Percentiles rank a stretch among this genome's conserved stretches.
phyloP scores from a whole-genome alignment of 2,888 invertebrate genomes.

The Shargacucullia verbasci region DNA sequence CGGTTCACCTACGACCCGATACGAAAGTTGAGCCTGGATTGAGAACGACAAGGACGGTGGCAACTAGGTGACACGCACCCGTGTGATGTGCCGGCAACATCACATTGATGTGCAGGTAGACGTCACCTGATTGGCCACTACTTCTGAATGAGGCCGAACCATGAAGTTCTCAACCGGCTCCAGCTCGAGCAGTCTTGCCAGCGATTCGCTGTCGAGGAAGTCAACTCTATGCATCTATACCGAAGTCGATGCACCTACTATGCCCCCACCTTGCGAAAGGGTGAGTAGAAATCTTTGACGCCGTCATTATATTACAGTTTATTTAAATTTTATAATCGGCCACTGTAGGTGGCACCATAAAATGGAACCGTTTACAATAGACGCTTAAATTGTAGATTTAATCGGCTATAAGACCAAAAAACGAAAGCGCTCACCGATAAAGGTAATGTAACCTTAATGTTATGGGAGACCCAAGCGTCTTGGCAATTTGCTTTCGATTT shows the following conservation, averaged over 20 bases:
- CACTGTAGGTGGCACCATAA: conserved; percentile 38
- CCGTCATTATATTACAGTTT: conserved; percentile 7
- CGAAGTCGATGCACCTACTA: conserved; percentile 84
- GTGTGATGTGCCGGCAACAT: conserved; percentile 85
- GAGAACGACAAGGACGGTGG: conserved; percentile 46
- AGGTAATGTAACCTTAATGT: conserved; percentile 63
- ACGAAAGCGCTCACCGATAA: conserved; percentile 61
- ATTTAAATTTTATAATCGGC: conserved; percentile 25
- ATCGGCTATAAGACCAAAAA: conserved; percentile 51
- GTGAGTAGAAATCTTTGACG: conserved; percentile 70
- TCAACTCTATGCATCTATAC: conserved; percentile 91
- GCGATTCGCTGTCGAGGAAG: conserved; percentile 90
- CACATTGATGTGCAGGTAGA: conserved; percentile 80
- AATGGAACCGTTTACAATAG: conserved; percentile 37
- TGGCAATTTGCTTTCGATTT: conserved; percentile 78
- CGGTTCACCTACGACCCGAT: conserved; percentile 58
- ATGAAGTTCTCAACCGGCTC: conserved; percentile 91
- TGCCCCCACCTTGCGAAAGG: conserved; percentile 85
- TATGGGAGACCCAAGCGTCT: conserved; percentile 62
- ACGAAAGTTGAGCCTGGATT: conserved; percentile 52
- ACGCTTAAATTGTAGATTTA: conserved; percentile 47
- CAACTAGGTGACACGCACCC: conserved; percentile 64
- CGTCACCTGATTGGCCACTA: conserved; percentile 75
- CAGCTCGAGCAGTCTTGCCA: conserved; percentile 91
- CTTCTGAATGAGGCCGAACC: conserved; percentile 68